Conservation (phyloP, 2,888 invertebrate genomes). For the Dicranocentrus wangi region DNA sequence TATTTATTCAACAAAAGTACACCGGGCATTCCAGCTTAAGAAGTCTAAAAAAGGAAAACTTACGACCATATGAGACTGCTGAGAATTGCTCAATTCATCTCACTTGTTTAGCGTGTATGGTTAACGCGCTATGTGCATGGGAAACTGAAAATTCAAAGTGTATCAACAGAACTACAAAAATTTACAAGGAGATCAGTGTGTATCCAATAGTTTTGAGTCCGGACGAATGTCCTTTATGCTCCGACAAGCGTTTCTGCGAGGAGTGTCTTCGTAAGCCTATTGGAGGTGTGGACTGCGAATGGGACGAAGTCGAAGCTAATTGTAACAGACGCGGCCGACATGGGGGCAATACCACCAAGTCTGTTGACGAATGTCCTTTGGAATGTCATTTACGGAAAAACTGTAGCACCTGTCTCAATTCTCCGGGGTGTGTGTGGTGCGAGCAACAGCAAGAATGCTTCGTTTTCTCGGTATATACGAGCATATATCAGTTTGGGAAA, state of each 20-base stretch:
- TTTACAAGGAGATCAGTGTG: conserved; percentile 22
- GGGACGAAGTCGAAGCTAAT: conserved; percentile 91
- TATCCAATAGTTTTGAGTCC: conserved; percentile 42
- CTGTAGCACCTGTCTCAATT: conserved; percentile 88
- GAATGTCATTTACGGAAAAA: conserved; percentile 86
- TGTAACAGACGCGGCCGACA: conserved; percentile 85
- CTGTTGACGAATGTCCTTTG: conserved; percentile 82
- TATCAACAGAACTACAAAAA: conserved; percentile 33
- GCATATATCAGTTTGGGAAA: conserved; percentile 93
- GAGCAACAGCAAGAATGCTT: conserved; percentile 92
- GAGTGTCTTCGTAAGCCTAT: conserved; percentile 81
- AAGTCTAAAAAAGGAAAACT: conserved; percentile 66
- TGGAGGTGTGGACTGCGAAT: conserved; percentile 84
- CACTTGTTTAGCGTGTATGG: conserved; percentile 68
- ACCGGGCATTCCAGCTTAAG: conserved; percentile 2
- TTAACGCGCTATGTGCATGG: conserved; percentile 70
- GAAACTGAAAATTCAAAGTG: conserved; percentile 45
- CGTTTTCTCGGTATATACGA: conserved; percentile 95
- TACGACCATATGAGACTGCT: conserved; percentile 56
- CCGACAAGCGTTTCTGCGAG: conserved; percentile 90
- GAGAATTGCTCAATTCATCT: conserved; percentile 55
- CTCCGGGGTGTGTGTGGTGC: conserved; percentile 95
- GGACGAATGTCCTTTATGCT: conserved; percentile 85
- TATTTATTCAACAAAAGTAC: conserved; percentile 38
- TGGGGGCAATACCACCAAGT: conserved; percentile 77